Conservation (phyloP, 2,888 invertebrate genomes). For the Rotaria macrura region DNA sequence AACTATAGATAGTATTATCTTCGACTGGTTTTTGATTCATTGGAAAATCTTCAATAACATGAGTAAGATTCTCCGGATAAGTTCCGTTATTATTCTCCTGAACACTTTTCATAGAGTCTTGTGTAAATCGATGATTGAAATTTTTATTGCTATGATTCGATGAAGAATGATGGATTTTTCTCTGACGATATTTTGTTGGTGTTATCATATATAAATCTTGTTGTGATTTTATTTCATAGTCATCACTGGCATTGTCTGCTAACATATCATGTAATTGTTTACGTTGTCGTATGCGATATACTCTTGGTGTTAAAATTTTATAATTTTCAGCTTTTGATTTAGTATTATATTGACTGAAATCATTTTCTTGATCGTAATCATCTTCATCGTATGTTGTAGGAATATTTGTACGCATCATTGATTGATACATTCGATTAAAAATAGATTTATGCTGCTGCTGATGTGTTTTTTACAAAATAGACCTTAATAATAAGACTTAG, state of each 20-base stretch:
- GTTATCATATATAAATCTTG: not conserved
- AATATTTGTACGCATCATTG: not conserved
- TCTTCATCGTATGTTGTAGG: not conserved
- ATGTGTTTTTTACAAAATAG: not conserved
- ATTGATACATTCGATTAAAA: not conserved
- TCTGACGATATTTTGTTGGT: not conserved
- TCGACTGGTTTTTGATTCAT: not conserved
- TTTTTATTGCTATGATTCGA: not conserved
- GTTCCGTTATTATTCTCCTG: not conserved
- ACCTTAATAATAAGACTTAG: not conserved
- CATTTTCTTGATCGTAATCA: not conserved
- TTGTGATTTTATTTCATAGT: not conserved
- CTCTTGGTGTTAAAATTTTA: not conserved
- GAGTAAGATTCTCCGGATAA: accelerated
- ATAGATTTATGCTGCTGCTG: not conserved
- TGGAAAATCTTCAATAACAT: not conserved
- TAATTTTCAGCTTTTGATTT: not conserved
- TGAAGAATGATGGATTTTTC: not conserved
- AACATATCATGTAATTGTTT: not conserved
- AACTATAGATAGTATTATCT: not conserved
- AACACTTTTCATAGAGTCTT: not conserved
- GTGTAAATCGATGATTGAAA: not conserved
- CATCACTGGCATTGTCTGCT: not conserved
- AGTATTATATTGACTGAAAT: not conserved
- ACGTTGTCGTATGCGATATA: not conserved